Conservation (phyloP, 2,888 invertebrate genomes). For the Pollenia labialis region DNA sequence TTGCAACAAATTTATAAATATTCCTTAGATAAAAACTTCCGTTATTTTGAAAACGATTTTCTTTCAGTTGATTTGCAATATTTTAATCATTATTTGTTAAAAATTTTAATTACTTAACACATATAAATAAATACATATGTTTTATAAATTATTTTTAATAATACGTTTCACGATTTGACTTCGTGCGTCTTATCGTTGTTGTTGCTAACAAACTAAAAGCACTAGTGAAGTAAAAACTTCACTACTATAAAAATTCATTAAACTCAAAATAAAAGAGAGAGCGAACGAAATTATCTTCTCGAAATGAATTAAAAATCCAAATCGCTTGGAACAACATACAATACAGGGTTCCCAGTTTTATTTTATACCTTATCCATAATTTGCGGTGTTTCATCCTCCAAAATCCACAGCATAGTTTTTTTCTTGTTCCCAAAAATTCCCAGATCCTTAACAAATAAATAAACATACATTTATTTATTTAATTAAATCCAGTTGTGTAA, state of each 20-base stretch:
- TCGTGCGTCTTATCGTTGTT: slow-evolving; percentile 75
- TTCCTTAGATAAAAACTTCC: slow-evolving; percentile 30
- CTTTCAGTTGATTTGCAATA: slow-evolving; percentile 41
- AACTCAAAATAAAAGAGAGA: slow-evolving; percentile 16
- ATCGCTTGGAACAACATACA: neutral
- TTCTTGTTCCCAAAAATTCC: too few species aligned
- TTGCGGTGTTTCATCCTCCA: too few species aligned
- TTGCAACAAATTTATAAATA: slow-evolving; percentile 27
- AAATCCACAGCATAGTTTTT: too few species aligned
- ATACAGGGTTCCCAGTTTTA: too few species aligned
- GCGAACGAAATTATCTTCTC: slow-evolving; percentile 21
- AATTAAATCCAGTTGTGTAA: too few species aligned
- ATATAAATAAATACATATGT: neutral
- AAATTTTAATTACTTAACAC: slow-evolving; percentile 51
- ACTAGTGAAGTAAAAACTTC: slow-evolving; percentile 74
- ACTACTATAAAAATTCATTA: slow-evolving; percentile 18
- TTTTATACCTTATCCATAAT: too few species aligned
- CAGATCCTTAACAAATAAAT: too few species aligned
- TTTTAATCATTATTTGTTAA: slow-evolving; percentile 42
- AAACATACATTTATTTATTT: too few species aligned
- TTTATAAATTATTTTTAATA: slow-evolving; percentile 26
- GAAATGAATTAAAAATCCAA: slow-evolving; percentile 17
- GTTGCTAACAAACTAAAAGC: slow-evolving; percentile 75
- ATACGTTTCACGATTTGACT: slow-evolving; percentile 72
- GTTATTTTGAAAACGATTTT: neutral